Evolutionary conservation across 2,113 vertebrate species (phyloP), one percentile per base, ranked within the genome.

Genomic region (Setophaga coronata): DNA sequence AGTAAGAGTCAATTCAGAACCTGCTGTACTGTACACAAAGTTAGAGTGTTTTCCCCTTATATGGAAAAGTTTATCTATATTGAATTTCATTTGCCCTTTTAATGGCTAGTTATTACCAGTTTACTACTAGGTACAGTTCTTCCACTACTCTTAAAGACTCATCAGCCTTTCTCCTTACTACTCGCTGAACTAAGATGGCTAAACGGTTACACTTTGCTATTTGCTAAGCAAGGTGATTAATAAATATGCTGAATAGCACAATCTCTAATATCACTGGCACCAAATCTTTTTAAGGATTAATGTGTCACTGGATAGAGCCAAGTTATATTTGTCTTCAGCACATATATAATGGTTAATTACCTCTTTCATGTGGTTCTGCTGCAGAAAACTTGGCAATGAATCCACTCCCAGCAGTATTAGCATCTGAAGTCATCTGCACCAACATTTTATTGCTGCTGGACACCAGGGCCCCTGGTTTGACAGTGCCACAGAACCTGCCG

Each of bases 381-480:
- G 99, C 99, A 58, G 99, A 99, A 97, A 98, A 99, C 95, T 98
- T 99, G 1, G 99, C 98, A 93, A 99, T 98, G 96, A 99, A 99
- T 72, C 99, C 99, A 70, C 98, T 99, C 58, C 99, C 99, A 43
- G 99, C 99, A 4, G 99, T 99, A 90, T 99, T 99, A 89, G 99
- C 99, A 40, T 99, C 99, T 1, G 99, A 99, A 77, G 99, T 97
- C 99, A 99, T 99, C 97, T 99, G 99, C 77, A 99, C 97, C 95
- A 99, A 94, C 99, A 99, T 99, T 97, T 99, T 99, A 97, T 99
- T 99, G 97, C 98, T 97, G 10, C 97, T 99, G 97, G 99, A 99
- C 48, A 99, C 98, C 7, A 99, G 98, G 47, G 99, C 99, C 1
- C 99, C 99, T 0, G 99, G 99, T 76, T 98, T 99, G 93, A 99